Conservation (phyloP, 2,888 invertebrate species). For the Tachina lurida region DNA sequence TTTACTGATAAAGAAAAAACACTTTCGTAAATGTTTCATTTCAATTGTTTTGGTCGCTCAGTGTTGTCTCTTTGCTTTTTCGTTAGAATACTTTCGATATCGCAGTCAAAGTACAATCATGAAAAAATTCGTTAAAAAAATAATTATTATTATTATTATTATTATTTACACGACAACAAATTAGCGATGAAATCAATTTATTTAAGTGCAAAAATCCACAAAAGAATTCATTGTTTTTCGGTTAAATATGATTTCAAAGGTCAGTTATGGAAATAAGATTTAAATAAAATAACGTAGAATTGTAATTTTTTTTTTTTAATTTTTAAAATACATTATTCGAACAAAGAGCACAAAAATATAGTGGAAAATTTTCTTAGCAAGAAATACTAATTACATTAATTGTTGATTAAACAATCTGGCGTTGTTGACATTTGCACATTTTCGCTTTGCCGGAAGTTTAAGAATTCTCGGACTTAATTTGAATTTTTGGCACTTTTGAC, state of each 20-base stretch:
- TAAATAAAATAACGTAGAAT: constrained; percentile 2
- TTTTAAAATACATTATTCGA: not conserved
- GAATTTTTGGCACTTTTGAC: not conserved
- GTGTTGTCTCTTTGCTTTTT: not conserved
- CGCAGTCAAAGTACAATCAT: constrained; percentile 27
- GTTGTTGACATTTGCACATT: not conserved
- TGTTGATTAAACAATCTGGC: constrained; percentile 18
- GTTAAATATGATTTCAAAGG: constrained; percentile 39
- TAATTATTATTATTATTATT: not conserved
- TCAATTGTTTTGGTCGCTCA: constrained; percentile 3
- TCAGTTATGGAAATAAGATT: constrained; percentile 34
- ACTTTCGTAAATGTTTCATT: constrained; percentile 7
- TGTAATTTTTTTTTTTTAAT: not conserved
- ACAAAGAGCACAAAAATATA: not conserved
- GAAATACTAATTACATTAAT: constrained; percentile 27
- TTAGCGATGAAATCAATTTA: constrained; percentile 27
- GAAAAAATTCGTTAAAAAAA: constrained; percentile 28
- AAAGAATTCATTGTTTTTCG: not conserved
- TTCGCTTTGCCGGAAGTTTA: constrained; percentile 3
- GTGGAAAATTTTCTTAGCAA: not conserved
- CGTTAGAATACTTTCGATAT: constrained; percentile 28
- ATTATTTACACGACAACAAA: not conserved
- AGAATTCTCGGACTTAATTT: not conserved
- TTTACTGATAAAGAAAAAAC: constrained; percentile 11
- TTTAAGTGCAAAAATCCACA: not conserved